Conservation (phyloP, 2,888 invertebrate genomes). For the Andrena haemorrhoa region DNA sequence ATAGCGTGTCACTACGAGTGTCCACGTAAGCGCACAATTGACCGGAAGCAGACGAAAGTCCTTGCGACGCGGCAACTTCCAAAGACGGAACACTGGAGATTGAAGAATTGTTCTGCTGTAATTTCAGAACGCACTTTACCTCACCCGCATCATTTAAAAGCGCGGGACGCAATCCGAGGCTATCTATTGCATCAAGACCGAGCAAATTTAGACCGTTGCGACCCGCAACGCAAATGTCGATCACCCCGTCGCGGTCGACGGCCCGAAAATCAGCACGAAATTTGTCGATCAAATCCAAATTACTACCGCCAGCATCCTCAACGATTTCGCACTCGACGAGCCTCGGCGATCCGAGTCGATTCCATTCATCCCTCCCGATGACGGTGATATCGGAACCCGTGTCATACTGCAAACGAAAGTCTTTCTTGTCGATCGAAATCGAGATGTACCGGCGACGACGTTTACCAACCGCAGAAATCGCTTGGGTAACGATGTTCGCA, state of each 20-base stretch:
- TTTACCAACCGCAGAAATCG: not conserved
- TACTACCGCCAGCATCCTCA: slow-evolving; percentile 1
- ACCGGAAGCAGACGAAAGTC: not conserved
- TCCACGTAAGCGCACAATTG: not conserved
- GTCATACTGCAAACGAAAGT: not conserved
- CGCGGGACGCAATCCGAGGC: not conserved
- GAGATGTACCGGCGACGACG: not conserved
- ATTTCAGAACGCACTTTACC: not conserved
- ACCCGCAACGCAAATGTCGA: slow-evolving; percentile 1
- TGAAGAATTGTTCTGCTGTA: not conserved
- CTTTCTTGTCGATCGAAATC: not conserved
- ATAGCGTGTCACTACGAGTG: not conserved
- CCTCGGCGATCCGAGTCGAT: not conserved
- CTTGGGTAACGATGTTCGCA: not conserved
- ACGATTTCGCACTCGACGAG: not conserved
- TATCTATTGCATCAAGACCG: not conserved
- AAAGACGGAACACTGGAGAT: not conserved
- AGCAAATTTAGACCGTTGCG: slow-evolving; percentile 1
- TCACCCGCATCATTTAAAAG: not conserved
- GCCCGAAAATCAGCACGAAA: not conserved
- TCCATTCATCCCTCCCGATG: slow-evolving; percentile 2
- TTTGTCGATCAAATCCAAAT: too few relatives aligned
- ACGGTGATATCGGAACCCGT: slow-evolving; percentile 10
- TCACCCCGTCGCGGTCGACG: not conserved
- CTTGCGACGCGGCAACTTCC: not conserved